These are phyloP conservation scores for Eira barbara DNA, from an alignment of 2,113 vertebrate species.

Conservation along the genomic window DNA sequence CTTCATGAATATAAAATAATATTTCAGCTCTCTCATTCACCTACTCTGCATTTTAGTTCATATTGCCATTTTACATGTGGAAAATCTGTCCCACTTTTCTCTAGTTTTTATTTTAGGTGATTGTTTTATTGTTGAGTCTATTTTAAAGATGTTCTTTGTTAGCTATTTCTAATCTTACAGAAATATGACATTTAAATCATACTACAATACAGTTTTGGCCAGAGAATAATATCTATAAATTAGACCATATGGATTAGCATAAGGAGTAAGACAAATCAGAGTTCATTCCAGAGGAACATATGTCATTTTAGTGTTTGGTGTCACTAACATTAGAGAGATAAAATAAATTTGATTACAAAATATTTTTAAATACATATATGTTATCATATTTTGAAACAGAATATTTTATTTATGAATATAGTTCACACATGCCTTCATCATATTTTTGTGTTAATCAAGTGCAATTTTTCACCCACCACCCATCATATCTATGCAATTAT, in stretches of 20 bases:
- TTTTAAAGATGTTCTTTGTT: constrained; percentile 9
- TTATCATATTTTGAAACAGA: constrained; percentile 18
- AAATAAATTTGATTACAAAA: constrained; percentile 47
- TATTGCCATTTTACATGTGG: not conserved
- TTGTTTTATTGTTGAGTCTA: not conserved
- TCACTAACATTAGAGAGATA: constrained; percentile 5
- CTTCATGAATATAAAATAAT: not conserved
- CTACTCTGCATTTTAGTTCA: not conserved
- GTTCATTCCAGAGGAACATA: constrained; percentile 9
- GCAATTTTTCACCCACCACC: not conserved
- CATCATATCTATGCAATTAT: not conserved
- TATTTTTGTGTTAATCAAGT: not conserved
- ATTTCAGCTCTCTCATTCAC: not conserved
- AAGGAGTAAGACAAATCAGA: constrained; percentile 24
- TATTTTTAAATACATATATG: not conserved
- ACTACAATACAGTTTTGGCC: not conserved
- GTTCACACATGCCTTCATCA: not conserved
- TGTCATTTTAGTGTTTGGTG: not conserved
- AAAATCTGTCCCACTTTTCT: not conserved
- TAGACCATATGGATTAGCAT: constrained; percentile 37
- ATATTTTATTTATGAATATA: constrained; percentile 7
- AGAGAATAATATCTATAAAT: constrained; percentile 9
- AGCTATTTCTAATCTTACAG: not conserved
- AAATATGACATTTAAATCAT: not conserved
- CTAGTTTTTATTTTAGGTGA: not conserved